Conservation (phyloP, 2,797 vertebrate genomes). For the Anguilla marmorata region DNA sequence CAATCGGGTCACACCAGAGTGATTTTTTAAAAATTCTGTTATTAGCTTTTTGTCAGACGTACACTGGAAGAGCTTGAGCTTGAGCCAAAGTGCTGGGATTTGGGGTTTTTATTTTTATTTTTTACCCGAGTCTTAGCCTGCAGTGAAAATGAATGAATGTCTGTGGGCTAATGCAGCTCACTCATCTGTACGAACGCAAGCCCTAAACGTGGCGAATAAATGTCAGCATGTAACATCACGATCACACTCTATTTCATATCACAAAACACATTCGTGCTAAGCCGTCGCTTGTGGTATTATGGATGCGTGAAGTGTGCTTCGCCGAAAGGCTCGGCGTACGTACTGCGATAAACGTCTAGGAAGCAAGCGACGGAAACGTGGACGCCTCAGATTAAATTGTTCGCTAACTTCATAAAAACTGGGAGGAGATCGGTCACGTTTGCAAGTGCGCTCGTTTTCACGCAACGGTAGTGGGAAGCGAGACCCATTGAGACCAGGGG, state of each 20-base stretch:
- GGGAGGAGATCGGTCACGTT: not conserved
- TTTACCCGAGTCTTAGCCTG: conserved; percentile 36
- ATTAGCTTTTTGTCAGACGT: not conserved
- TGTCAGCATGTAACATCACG: not conserved
- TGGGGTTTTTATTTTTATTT: not conserved
- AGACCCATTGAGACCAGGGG: not conserved
- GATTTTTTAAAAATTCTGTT: conserved; percentile 23
- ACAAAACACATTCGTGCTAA: not conserved
- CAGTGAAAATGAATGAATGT: conserved; percentile 17
- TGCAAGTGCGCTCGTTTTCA: not conserved
- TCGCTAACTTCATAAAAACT: not conserved
- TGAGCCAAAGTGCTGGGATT: not conserved
- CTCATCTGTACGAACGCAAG: not conserved
- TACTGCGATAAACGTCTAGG: not conserved
- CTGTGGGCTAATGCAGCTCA: not conserved
- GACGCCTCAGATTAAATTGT: not conserved
- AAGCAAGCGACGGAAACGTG: not conserved
- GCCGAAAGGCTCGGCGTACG: not conserved
- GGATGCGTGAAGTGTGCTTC: not conserved
- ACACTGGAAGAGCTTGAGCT: not conserved
- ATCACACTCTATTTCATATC: not conserved
- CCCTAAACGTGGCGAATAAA: not conserved
- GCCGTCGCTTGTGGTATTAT: not conserved
- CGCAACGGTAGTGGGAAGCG: not conserved
- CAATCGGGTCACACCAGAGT: conserved; percentile 59